Evolutionary conservation across 1,140 invertebrate genomes (phyloP).

Genomic region (Ditylenchus dipsaci): DNA sequence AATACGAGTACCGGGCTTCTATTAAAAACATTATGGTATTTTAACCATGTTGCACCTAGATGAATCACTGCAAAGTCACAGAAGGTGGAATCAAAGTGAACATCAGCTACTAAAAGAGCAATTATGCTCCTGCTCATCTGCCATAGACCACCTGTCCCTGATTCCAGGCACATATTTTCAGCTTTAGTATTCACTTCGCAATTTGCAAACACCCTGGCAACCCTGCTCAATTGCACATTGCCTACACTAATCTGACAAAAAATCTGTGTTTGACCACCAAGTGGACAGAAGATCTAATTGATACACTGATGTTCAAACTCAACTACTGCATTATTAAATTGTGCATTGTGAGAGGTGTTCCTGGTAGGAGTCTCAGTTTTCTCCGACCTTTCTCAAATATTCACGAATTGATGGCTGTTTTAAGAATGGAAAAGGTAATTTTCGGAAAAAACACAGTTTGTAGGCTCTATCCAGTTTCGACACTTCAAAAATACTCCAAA

Average conservation of each 20-base stretch:
- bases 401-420: too few species aligned
- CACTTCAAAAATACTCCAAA: too few species aligned
- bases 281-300: neutral
- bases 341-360: neutral
- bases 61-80: too few species aligned
- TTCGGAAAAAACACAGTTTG: too few species aligned
- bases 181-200: conserved; percentile 10
- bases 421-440: too few species aligned
- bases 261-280: neutral
- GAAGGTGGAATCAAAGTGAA: neutral
- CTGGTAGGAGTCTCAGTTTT: neutral
- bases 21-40: too few species aligned
- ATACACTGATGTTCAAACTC: conserved; percentile 4
- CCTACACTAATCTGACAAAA: conserved; percentile 9
- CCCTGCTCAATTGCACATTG: conserved; percentile 12
- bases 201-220: conserved; percentile 7
- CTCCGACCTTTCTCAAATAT: neutral
- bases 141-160: neutral
- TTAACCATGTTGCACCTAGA: too few species aligned
- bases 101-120: neutral
- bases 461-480: too few species aligned
- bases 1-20: too few species aligned
- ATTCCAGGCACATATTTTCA: conserved; percentile 4
- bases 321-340: conserved; percentile 6
- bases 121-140: neutral